Evolutionary conservation across 2,113 vertebrate genomes (phyloP), one percentile per base, ranked within the genome.

Genomic region (Varanus salvator): DNA sequence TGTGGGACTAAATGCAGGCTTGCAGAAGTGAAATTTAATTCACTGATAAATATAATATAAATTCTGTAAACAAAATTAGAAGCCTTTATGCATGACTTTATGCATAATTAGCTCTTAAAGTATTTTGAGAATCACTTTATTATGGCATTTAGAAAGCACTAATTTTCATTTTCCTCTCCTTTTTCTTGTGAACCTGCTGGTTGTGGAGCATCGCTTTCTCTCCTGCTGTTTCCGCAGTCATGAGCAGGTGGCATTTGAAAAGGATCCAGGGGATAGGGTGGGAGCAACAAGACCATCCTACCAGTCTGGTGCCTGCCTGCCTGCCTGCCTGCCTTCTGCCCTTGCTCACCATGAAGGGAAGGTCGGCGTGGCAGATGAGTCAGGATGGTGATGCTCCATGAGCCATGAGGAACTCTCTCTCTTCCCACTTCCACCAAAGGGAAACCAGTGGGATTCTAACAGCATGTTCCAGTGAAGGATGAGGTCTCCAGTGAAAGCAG

Each of bases 101-200:
- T 91, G 82, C 88, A 86, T 95, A 94, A 95, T 96, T 92, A 89
- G 80, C 69, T 87, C 94, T 93, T 94, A 89, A 86, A 92, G 94
- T 96, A 92, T 96, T 95, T 94, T 94, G 89, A 91, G 93, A 96
- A 87, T 91, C 1, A 0, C 84, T 95, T 94, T 93, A 95, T 92
- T 90, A 88, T 93, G 93, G 88, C 89, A 91, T 88, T 95, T 94
- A 94, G 89, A 89, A 94, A 90, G 90, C 87, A 96, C 96, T 94
- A 95, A 92, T 92, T 8, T 48, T 54, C 87, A 27, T 93, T 76
- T 84, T 81, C 87, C 89, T 19, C 27, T 1, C 14, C 8, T n/a
- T 75, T 34, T 75, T 17, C 11, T 11, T 25, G 23, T 71, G 44
- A 89, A 9, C 91, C 71, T 83, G 52, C 3, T 68, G 69, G 21